Conservation (phyloP, 2,888 invertebrate genomes). For the Stictocephala bisonia region DNA sequence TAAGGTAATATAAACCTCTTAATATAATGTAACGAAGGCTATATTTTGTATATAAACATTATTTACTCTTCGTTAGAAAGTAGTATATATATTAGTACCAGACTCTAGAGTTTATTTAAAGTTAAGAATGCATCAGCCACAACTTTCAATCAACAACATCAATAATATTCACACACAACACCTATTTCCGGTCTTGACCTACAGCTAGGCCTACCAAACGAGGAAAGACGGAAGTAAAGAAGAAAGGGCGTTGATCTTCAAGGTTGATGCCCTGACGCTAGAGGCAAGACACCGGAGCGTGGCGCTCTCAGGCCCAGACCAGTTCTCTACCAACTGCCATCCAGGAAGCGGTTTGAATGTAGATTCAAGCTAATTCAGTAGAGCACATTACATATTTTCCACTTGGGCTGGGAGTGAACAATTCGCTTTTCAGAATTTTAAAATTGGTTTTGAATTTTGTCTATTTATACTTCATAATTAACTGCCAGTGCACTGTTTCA, state of each 20-base stretch:
- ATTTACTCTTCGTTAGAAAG: too few species aligned
- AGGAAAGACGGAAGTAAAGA: conserved; percentile 16
- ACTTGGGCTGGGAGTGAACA: not conserved
- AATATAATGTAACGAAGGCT: too few species aligned
- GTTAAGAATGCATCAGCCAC: too few species aligned
- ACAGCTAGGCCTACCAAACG: conserved; percentile 27
- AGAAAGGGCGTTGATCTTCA: conserved; percentile 33
- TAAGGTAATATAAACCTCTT: too few species aligned
- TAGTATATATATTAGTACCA: too few species aligned
- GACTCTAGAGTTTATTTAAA: too few species aligned
- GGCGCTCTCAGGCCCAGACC: conserved; percentile 23
- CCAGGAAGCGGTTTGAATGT: conserved; percentile 14
- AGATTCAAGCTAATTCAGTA: conserved; percentile 5
- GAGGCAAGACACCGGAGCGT: conserved; percentile 7
- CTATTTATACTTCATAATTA: too few species aligned
- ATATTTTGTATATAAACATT: too few species aligned
- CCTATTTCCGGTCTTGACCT: conserved; percentile 29
- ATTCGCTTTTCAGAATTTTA: too few species aligned
- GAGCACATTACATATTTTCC: conserved; percentile 9
- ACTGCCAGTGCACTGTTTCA: too few species aligned
- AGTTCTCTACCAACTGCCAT: conserved; percentile 3
- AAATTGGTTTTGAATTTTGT: too few species aligned
- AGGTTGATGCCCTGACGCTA: conserved; percentile 24
- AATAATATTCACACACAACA: conserved; percentile 3
- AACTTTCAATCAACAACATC: not conserved